Percentiles rank a stretch among this genome's conserved stretches.
phyloP scores from a whole-genome alignment of 2,113 vertebrate species.

The Myanophis thanlyinensis region DNA sequence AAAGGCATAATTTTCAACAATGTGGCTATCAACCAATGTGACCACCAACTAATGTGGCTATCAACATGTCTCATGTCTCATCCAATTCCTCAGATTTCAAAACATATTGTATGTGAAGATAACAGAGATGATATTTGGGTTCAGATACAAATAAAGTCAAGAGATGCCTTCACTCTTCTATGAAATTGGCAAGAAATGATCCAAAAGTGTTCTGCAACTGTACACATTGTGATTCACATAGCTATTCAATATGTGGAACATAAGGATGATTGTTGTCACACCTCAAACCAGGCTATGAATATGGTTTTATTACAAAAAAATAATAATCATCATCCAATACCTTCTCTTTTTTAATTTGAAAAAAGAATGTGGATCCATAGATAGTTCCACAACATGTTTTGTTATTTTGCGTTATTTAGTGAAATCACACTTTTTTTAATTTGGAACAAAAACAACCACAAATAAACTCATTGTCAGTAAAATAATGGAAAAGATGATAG shows the following conservation, averaged over 20 bases:
- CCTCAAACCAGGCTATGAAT: not conserved
- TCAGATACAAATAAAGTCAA: not conserved
- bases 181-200: not conserved
- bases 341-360: constrained; percentile 9
- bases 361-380: not conserved
- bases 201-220: not conserved
- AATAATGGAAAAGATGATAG: constrained; percentile 13
- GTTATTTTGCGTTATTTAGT: not conserved
- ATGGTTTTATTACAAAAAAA: not conserved
- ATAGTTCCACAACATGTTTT: not conserved
- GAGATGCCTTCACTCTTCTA: not conserved
- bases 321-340: not conserved
- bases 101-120: not conserved
- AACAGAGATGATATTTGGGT: not conserved
- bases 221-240: not conserved
- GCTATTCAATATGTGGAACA: not conserved
- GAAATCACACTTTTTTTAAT: not conserved
- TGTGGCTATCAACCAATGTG: not conserved
- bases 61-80: not conserved
- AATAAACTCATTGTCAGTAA: not conserved
- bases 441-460: not conserved
- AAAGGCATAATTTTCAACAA: not conserved
- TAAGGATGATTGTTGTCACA: not conserved
- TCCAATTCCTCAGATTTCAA: not conserved
- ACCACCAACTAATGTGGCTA: not conserved